phyloP scores from a whole-genome alignment of 2,113 vertebrate genomes.

The Platycercus adscitus region DNA sequence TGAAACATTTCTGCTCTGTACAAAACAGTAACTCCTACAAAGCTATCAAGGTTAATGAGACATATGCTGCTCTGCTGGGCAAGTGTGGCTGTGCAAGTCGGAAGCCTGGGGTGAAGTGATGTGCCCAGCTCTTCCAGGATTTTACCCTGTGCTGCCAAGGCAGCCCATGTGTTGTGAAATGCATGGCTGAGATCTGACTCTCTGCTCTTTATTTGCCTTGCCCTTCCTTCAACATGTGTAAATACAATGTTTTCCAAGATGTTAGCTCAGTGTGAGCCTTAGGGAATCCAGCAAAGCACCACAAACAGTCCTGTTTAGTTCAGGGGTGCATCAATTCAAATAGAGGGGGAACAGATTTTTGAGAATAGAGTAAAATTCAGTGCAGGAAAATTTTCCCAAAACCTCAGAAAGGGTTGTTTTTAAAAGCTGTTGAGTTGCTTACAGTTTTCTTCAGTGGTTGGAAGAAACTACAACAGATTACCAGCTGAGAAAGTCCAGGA shows the following conservation, averaged over 20 bases:
- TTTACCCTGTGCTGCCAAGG: neutral
- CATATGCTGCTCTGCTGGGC: slow-evolving; percentile 5
- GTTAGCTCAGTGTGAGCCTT: neutral
- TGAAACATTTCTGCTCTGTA: neutral
- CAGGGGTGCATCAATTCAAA: neutral
- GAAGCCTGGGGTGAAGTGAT: neutral
- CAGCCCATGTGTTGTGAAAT: neutral
- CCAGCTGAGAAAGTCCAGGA: neutral
- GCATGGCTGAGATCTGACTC: neutral
- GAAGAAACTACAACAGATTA: neutral
- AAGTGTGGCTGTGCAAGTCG: neutral
- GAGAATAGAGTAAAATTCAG: neutral
- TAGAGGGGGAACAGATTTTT: neutral
- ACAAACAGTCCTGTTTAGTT: neutral
- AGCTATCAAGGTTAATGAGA: slow-evolving; percentile 40
- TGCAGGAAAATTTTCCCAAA: neutral
- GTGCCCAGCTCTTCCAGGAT: neutral
- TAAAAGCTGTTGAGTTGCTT: neutral
- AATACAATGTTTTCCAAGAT: neutral
- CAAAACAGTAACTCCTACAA: slow-evolving; percentile 16
- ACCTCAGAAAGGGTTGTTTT: neutral
- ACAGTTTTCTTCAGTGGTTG: neutral
- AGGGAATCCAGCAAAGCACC: neutral
- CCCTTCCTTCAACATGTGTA: neutral
- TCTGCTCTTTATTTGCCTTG: neutral